A percentile compares a stretch with the other conserved stretches of the same genome.
Evolutionary conservation across 2,113 vertebrate genomes (phyloP).

Genomic region (Haemorhous mexicanus): DNA sequence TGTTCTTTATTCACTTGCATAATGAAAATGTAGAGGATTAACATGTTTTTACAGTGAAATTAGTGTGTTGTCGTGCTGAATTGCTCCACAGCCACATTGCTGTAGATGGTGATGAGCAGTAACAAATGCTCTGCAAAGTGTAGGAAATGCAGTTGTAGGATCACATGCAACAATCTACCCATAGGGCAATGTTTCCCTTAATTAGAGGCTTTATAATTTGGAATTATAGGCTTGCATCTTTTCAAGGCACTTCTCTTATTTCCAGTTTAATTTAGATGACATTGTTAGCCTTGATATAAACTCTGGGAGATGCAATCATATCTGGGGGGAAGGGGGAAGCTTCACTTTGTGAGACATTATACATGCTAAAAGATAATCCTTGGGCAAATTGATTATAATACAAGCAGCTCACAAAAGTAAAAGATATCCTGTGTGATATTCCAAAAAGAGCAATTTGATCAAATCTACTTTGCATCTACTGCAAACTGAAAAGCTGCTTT

Average conservation of each 20-base stretch:
- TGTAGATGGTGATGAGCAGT: neutral
- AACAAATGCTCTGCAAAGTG: neutral
- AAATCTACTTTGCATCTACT: neutral
- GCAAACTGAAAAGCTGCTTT: neutral
- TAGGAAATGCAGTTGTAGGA: neutral
- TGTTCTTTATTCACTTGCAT: neutral
- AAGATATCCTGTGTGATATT: neutral
- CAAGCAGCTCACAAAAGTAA: neutral
- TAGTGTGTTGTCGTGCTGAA: fast-evolving
- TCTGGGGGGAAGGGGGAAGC: neutral
- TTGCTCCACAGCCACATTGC: neutral
- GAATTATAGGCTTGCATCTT: neutral
- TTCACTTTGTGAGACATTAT: neutral
- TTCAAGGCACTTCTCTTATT: neutral
- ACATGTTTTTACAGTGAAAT: neutral
- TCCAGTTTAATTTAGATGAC: neutral
- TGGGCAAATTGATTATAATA: neutral
- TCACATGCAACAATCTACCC: neutral
- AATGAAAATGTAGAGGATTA: neutral
- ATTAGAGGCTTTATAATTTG: neutral
- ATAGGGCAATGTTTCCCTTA: neutral
- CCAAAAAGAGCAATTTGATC: neutral
- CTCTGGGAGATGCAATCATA: neutral
- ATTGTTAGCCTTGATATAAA: neutral
- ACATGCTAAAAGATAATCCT: neutral